These are phyloP conservation scores for Eutrigla gurnardus DNA, from an alignment of 2,797 vertebrate species.

Conservation along the genomic window DNA sequence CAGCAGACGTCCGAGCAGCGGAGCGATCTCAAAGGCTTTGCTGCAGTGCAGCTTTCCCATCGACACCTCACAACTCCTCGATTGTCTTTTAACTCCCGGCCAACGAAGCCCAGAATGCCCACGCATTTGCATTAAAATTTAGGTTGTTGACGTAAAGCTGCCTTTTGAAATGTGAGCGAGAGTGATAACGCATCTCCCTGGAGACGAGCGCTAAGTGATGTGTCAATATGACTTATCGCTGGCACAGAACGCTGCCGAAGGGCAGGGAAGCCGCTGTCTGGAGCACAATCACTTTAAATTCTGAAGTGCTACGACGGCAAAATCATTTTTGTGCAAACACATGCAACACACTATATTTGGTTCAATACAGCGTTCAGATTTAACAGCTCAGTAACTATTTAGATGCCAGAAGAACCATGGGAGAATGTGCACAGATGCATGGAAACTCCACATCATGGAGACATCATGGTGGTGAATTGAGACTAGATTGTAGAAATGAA, in stretches of 20 bases:
- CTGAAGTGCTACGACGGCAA: background rate
- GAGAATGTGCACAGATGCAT: no score
- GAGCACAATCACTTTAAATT: constrained; percentile 2
- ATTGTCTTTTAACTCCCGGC: background rate
- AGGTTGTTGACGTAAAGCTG: constrained; percentile 26
- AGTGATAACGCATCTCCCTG: constrained; percentile 2
- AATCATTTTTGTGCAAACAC: background rate
- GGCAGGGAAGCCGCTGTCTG: background rate
- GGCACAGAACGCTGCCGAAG: background rate
- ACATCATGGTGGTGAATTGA: no score
- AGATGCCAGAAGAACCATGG: no score
- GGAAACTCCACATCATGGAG: no score
- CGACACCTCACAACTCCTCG: background rate
- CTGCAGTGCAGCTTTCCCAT: background rate
- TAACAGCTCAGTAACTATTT: no score
- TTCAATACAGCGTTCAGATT: no score
- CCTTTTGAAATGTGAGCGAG: constrained; percentile 41
- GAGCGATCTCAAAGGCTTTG: background rate
- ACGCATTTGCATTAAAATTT: constrained; percentile 25
- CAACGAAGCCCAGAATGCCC: background rate
- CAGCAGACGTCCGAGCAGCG: background rate
- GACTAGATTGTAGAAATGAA: no score
- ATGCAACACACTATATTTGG: background rate
- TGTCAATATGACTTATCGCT: constrained; percentile 42
- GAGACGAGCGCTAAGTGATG: constrained; percentile 33